These are phyloP conservation scores for Salminus brasiliensis DNA, from an alignment of 2,113 vertebrate genomes.

Conservation along the genomic window DNA sequence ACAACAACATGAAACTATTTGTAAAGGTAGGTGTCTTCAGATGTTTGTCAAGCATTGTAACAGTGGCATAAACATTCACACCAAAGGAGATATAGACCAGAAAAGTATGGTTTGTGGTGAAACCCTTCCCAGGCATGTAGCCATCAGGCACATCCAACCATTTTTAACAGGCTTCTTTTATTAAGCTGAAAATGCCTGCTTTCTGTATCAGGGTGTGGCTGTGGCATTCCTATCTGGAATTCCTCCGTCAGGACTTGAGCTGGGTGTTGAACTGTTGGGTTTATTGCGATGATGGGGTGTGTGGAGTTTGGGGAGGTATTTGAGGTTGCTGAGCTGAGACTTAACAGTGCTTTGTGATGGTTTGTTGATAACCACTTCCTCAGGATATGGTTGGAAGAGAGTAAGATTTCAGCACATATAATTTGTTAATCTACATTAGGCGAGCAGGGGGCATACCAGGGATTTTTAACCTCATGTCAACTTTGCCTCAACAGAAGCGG, in stretches of 20 bases:
- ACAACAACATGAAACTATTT: too few relatives aligned
- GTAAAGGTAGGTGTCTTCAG: too few relatives aligned
- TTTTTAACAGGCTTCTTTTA: slow-evolving; percentile 67
- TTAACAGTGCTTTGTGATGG: slow-evolving; percentile 53
- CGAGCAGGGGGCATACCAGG: slow-evolving; percentile 73
- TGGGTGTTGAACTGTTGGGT: slow-evolving; percentile 39
- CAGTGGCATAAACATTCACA: too few relatives aligned
- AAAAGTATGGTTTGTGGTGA: slow-evolving; percentile 48
- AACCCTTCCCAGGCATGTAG: too few relatives aligned
- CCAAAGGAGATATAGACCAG: too few relatives aligned
- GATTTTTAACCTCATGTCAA: slow-evolving; percentile 78
- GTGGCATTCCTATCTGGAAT: slow-evolving; percentile 66
- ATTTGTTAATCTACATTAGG: slow-evolving; percentile 76
- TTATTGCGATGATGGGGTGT: slow-evolving; percentile 1
- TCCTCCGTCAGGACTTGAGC: slow-evolving; percentile 65
- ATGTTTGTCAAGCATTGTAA: too few relatives aligned
- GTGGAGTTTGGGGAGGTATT: slow-evolving; percentile 36
- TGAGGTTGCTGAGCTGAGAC: slow-evolving; percentile 34
- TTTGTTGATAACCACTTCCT: slow-evolving; percentile 67
- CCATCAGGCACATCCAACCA: slow-evolving; percentile 59
- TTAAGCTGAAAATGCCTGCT: slow-evolving; percentile 72
- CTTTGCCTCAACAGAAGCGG: slow-evolving; percentile 71
- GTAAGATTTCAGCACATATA: slow-evolving; percentile 72
- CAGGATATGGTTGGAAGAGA: slow-evolving; percentile 55
- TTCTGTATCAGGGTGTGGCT: slow-evolving; percentile 73